Evolutionary conservation across 2,888 invertebrate genomes (phyloP).

Genomic region (Trissolcus brochymenae): DNA sequence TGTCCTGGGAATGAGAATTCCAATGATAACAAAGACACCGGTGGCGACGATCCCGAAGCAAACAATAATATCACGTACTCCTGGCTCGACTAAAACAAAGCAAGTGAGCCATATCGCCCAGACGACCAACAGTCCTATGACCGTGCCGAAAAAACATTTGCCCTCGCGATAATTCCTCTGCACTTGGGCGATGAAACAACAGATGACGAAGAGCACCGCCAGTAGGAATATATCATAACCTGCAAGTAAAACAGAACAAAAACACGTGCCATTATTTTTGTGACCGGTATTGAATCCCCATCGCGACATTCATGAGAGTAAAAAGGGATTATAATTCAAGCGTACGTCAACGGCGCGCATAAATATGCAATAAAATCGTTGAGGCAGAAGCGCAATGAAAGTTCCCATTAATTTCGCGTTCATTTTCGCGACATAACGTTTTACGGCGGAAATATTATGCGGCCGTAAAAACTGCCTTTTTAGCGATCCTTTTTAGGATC

Average conservation of each 20-base stretch:
- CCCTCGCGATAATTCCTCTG: constrained; percentile 85
- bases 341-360: too few species aligned
- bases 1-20: constrained; percentile 83
- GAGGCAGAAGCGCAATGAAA: too few species aligned
- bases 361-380: too few species aligned
- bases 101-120: constrained; percentile 80
- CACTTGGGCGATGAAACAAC: constrained; percentile 81
- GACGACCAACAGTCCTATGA: constrained; percentile 76
- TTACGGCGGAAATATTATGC: background rate
- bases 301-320: background rate
- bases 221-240: constrained; percentile 82
- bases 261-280: background rate
- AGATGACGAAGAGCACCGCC: constrained; percentile 78
- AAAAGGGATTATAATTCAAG: background rate
- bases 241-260: constrained; percentile 68
- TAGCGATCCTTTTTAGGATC: too few species aligned
- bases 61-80: constrained; percentile 79
- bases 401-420: background rate
- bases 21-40: constrained; percentile 80
- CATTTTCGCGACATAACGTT: constrained; percentile 4
- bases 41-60: constrained; percentile 81
- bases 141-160: constrained; percentile 77
- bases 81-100: constrained; percentile 79
- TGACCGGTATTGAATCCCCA: background rate
- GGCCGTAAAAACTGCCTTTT: too few species aligned